Evolutionary conservation across 2,113 vertebrate genomes (phyloP), one percentile per base, ranked within the genome.

Genomic region (Cinclus mexicanus): DNA sequence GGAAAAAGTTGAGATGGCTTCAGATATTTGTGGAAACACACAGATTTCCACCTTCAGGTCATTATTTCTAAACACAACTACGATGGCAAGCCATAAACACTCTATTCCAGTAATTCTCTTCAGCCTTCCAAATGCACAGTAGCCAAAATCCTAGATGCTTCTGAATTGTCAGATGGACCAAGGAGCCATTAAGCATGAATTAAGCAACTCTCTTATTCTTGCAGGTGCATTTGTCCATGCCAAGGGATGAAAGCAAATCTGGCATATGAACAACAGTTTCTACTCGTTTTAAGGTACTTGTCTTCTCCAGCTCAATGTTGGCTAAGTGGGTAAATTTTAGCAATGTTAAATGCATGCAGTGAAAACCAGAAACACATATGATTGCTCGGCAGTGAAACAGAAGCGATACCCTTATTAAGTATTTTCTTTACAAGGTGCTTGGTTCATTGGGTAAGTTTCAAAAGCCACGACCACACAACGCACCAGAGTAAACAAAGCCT

Each of bases 281-380:
- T n/a, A 17, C 41, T 50, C 8, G 2, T 81, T 47, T 81, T 52
- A 71, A 59, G 35, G 21, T 31, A 50, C 31, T 49, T 46, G 25
- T 12, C 8, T 67, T 59, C 85, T 77, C 33, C 31, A 39, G 3
- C 26, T 55, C 61, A 8, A 0, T 2, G 11, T 7, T 82, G 20
- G 1, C 39, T 26, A 33, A 60, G 31, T 0, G 5, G 33, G 15
- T 52, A 57, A 57, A 53, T 42, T 85, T 57, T 12, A 72, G 17
- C 39, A 41, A 46, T 1, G 12, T 11, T 59, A 87, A 71, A 75
- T 2, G 4, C 24, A 20, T 1, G 5, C 13, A 41, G 8, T 0
- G 21, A 39, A 64, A 75, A 37, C 0, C 26, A 59, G 56, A 87
- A 84, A 61, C 23, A 56, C 9, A 0, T n/a, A 14, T 0, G 12